Evolutionary conservation across 2,888 invertebrate genomes (phyloP), one percentile per base, ranked within the genome.

Genomic region (Luperina testacea): DNA sequence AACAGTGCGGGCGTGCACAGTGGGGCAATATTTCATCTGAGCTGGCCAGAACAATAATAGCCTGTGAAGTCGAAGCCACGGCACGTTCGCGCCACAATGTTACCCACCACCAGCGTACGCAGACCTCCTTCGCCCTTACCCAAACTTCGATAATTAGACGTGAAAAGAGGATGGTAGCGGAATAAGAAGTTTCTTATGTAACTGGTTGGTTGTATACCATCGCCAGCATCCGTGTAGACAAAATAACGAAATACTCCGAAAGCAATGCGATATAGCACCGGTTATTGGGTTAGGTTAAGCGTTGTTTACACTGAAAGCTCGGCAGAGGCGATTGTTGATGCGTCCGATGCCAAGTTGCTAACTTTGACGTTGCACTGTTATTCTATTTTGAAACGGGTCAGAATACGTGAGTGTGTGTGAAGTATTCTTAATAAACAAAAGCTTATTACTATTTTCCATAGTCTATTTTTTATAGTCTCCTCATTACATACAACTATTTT

Each of bases 1-100:
- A 96, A 96, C 95, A 94, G 94, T 92, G 93, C 94, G 94, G 92
- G 95, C 95, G 94, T 94, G 94, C 95, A 94, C 95, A 95, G 94
- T 96, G 95, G 95, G 94, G 96, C 95, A 95, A 96, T 96, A 96
- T 96, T 96, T 96, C 96, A 96, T 96, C 95, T 93, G 96, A 94
- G 95, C 95, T 95, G 95, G 95, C 95, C 96, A 95, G 96, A 95
- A 96, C 96, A 97, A 96, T 97, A 96, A 97, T 97, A 97, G 96
- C 96, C 92, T 90, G 92, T 92, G 92, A 93, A 96, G 94, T 94
- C 91, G 95, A 91, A 96, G 96, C 96, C 96, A 96, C 96, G 96
- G 96, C 96, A 97, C 96, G 96, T 96, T 94, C 96, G 92, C 89
- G 92, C 95, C 95, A 96, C 96, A 96, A 96, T 96, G 96, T 96